Evolutionary conservation across 2,797 vertebrate species (phyloP).

Genomic region (Macrochelys suwanniensis): DNA sequence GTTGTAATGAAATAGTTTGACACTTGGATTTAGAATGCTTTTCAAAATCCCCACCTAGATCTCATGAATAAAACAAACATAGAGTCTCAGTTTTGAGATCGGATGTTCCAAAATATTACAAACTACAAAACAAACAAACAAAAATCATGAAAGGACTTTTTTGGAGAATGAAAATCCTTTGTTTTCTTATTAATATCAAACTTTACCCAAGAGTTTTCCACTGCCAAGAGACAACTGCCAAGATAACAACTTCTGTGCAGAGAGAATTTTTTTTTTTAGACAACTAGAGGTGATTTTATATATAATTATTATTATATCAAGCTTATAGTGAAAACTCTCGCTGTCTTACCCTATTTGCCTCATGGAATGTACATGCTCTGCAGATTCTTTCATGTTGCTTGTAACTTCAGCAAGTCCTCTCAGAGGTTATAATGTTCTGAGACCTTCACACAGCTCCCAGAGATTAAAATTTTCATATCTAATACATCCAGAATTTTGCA

Average conservation of each 20-base stretch:
- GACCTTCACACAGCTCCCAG: not conserved
- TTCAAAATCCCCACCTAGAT: too few species aligned
- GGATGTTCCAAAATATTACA: not conserved
- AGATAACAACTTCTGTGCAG: not conserved
- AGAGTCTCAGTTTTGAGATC: not conserved
- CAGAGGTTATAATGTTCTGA: not conserved
- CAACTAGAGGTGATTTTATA: not conserved
- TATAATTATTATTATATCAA: too few species aligned
- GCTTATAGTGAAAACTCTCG: not conserved
- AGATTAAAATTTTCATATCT: not conserved
- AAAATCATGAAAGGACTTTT: not conserved
- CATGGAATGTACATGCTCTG: not conserved
- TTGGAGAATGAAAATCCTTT: not conserved
- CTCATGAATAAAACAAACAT: not conserved
- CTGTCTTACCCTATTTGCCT: not conserved
- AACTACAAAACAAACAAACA: accelerated
- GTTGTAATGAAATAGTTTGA: not conserved
- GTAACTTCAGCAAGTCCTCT: not conserved
- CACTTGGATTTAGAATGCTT: not conserved
- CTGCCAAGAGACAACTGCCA: not conserved
- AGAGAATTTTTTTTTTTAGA: not conserved
- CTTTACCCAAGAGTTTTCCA: not conserved
- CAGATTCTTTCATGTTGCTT: not conserved
- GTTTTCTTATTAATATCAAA: not conserved
- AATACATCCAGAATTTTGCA: not conserved